phyloP scores from a whole-genome alignment of 2,113 vertebrate genomes.

The Strix uralensis region DNA sequence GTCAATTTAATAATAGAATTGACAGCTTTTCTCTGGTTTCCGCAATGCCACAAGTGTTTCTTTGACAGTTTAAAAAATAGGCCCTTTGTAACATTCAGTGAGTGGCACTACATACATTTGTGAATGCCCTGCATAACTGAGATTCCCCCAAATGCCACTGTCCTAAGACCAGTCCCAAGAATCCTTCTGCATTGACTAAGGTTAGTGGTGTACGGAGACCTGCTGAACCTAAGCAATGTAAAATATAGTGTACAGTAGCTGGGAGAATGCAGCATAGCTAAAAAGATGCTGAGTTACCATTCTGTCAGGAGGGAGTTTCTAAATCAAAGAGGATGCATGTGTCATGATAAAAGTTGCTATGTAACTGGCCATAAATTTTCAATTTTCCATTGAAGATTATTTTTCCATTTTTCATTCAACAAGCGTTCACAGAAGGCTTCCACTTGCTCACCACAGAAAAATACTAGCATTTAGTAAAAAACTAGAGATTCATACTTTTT shows the following conservation, averaged over 20 bases:
- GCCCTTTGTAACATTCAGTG: conserved; percentile 84
- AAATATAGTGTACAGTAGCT: conserved; percentile 26
- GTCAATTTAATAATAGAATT: conserved; percentile 91
- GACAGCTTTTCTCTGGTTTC: conserved; percentile 84
- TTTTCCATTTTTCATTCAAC: neutral
- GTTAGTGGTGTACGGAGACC: conserved; percentile 7
- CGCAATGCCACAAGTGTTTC: conserved; percentile 86
- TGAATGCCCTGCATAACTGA: conserved; percentile 91
- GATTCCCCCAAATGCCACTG: conserved; percentile 85
- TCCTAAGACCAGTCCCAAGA: conserved; percentile 78
- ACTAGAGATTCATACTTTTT: neutral
- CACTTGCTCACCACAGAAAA: neutral
- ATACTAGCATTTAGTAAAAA: neutral
- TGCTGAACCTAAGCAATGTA: neutral
- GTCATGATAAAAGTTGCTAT: neutral
- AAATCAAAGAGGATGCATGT: neutral
- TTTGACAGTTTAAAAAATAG: conserved; percentile 94
- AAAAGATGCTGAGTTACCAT: neutral
- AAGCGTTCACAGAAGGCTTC: neutral
- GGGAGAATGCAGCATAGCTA: neutral
- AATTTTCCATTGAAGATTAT: neutral
- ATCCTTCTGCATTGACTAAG: conserved; percentile 74
- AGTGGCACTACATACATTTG: conserved; percentile 94
- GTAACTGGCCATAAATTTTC: neutral
- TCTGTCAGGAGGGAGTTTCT: neutral